Evolutionary conservation across 2,113 vertebrate genomes (phyloP), one percentile per base, ranked within the genome.

Genomic region (Phalacrocorax carbo): DNA sequence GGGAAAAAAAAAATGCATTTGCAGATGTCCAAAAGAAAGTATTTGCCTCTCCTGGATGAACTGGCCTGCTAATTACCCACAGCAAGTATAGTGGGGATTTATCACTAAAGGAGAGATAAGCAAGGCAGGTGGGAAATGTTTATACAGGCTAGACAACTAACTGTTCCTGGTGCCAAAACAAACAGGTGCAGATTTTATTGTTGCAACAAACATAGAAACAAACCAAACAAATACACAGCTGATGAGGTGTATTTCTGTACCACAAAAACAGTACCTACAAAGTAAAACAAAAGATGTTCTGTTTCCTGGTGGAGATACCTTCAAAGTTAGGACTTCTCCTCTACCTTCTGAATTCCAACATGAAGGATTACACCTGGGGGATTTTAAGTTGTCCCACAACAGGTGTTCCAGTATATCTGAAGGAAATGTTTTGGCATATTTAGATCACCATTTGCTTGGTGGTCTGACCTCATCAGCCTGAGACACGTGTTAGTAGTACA

Each of bases 121-220:
- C 82, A 88, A 97, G 91, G 84, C 97, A 97, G 96, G 98, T 98
- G 96, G 97, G 88, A 97, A 97, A 95, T 80, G 94, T 54, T 94
- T 96, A 78, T 71, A 18, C 25, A 86, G 90, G 91, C 82, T 52
- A 95, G 82, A 97, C 86, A 97, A 84, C 75, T 94, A 92, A 82
- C 79, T 93, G 65, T 80, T 97, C 72, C 90, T 70, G 32, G 55
- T 97, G 97, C 98, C 98, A 98, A 91, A 97, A 97, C 78, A 97
- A 98, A 97, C 98, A 98, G 98, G 97, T 98, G 98, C 82, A 93
- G 90, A 54, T 97, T 98, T 97, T 98, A 97, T 89, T 95, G 94
- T 97, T 62, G 82, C 81, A 97, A 96, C 94, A 97, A 88, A 95
- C 82, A 71, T 13, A 23, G 93, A 96, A 97, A 95, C 86, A 94